phyloP scores from a whole-genome alignment of 2,888 invertebrate species.

The Sceliomorpha sp. region DNA sequence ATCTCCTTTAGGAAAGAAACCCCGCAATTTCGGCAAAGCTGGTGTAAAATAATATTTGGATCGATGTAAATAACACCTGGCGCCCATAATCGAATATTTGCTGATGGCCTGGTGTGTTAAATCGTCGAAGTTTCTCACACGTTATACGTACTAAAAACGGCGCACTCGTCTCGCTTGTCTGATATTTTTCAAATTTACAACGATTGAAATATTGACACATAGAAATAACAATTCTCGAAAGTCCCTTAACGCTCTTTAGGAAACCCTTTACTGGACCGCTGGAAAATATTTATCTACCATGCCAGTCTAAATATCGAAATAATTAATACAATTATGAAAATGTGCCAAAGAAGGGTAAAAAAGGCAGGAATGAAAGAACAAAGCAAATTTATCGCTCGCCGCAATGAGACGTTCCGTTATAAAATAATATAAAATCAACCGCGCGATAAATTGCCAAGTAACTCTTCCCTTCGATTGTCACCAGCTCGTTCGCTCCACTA shows the following conservation, averaged over 20 bases:
- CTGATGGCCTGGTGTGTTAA: constrained; percentile 46
- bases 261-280: neutral
- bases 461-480: neutral
- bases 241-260: neutral
- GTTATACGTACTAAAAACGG: constrained; percentile 35
- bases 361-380: too few relatives aligned
- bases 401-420: too few relatives aligned
- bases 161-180: constrained; percentile 33
- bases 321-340: too few relatives aligned
- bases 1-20: constrained; percentile 19
- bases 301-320: too few relatives aligned
- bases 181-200: constrained; percentile 24
- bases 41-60: constrained; percentile 43
- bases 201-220: neutral
- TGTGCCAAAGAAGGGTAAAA: too few relatives aligned
- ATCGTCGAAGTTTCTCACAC: constrained; percentile 47
- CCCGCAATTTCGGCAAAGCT: constrained; percentile 30
- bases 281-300: neutral
- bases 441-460: too few relatives aligned
- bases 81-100: constrained; percentile 45
- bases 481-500: constrained; percentile 26
- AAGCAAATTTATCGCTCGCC: too few relatives aligned
- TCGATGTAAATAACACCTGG: constrained; percentile 50
- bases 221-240: too few relatives aligned
- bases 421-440: too few relatives aligned